phyloP scores from a whole-genome alignment of 1,140 invertebrate genomes.

The Pristionchus pacificus region DNA sequence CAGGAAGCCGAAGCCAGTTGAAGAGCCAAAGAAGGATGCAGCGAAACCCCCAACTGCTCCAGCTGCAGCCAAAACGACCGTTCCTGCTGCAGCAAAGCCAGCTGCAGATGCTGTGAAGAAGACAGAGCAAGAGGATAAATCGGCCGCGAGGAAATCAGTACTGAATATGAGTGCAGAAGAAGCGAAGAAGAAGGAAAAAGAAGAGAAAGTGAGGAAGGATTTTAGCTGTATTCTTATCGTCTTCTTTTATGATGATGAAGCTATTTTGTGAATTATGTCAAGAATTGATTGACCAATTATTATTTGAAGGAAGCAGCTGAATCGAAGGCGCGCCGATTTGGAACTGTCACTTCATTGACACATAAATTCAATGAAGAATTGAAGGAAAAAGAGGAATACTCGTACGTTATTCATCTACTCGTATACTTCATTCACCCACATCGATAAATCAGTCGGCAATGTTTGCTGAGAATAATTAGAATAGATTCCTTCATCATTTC shows the following conservation, averaged over 20 bases:
- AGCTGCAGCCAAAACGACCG: neutral
- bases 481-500: slow-evolving; percentile 1
- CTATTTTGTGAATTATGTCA: neutral
- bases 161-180: slow-evolving; percentile 49
- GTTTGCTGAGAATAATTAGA: neutral
- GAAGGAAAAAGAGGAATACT: slow-evolving; percentile 10
- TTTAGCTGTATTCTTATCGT: neutral
- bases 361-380: slow-evolving; percentile 37
- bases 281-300: neutral
- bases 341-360: slow-evolving; percentile 44
- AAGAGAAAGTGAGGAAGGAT: slow-evolving; percentile 14
- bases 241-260: slow-evolving; percentile 3
- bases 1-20: slow-evolving; percentile 10
- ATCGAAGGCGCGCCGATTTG: slow-evolving; percentile 32
- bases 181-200: slow-evolving; percentile 40
- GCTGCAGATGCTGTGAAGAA: neutral
- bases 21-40: slow-evolving; percentile 12
- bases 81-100: neutral
- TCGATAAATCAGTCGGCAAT: neutral
- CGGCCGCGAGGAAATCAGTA: slow-evolving; percentile 40
- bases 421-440: neutral
- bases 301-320: slow-evolving; percentile 41
- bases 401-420: neutral
- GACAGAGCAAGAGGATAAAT: slow-evolving; percentile 42
- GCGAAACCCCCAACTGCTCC: neutral